These are phyloP conservation scores for Callosobruchus maculatus DNA, from an alignment of 2,888 invertebrate genomes.

Conservation along the genomic window DNA sequence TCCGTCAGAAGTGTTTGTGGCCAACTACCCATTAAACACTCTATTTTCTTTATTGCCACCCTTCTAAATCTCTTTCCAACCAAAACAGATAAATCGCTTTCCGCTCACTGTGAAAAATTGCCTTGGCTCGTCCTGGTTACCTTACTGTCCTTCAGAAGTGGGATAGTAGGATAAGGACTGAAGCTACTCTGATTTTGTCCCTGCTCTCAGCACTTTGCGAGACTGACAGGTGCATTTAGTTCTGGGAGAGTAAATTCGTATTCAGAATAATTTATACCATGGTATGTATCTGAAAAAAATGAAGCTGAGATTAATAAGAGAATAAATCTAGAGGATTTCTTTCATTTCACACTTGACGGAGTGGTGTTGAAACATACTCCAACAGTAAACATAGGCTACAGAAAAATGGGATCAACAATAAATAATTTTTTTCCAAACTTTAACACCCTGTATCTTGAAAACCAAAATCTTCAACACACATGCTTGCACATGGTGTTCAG, in stretches of 20 bases:
- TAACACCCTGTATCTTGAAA: no score
- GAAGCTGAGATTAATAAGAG: no score
- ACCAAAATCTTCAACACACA: no score
- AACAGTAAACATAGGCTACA: no score
- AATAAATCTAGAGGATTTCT: no score
- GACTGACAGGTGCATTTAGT: background rate
- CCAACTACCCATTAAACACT: background rate
- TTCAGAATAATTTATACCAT: no score
- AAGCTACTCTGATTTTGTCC: background rate
- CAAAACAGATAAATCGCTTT: background rate
- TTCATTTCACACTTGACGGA: no score
- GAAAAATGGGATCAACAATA: no score
- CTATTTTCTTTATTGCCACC: background rate
- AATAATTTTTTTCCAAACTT: no score
- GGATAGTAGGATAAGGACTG: background rate
- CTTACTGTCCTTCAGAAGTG: background rate
- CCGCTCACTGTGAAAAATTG: background rate
- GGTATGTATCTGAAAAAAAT: no score
- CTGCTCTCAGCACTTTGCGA: background rate
- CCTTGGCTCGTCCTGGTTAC: background rate
- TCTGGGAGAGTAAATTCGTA: background rate
- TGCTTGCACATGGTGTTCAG: no score
- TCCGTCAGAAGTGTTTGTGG: background rate
- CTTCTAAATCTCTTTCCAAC: background rate
- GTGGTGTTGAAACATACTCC: no score